Percentiles rank a stretch among this genome's conserved stretches.
These are phyloP conservation scores for Conus ventricosus DNA, from an alignment of 1,140 invertebrate species.

Conservation along the genomic window DNA sequence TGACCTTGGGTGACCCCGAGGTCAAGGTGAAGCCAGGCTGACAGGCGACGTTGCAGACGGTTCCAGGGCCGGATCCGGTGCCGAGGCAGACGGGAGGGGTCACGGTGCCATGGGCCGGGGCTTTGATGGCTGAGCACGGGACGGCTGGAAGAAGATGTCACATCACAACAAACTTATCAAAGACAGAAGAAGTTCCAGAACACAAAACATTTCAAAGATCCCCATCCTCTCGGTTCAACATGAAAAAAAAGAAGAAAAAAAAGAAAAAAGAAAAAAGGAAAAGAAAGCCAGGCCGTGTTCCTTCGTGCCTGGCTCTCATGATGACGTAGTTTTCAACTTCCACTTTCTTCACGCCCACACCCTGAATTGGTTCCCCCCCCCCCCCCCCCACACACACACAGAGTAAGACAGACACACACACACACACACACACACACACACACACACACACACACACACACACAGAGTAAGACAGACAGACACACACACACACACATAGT, in stretches of 20 bases:
- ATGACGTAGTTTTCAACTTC: background rate
- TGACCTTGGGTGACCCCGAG: slow-evolving; percentile 18
- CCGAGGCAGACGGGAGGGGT: background rate
- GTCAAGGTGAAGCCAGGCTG: slow-evolving; percentile 50
- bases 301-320: background rate
- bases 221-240: too few species aligned
- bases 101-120: background rate
- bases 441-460: background rate
- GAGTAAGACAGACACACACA: slow-evolving; percentile 13
- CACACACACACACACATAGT: too few species aligned
- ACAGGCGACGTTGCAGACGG: slow-evolving; percentile 52
- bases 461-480: too few species aligned
- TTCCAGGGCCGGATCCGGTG: slow-evolving; percentile 28
- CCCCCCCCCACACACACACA: background rate
- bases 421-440: slow-evolving; percentile 3
- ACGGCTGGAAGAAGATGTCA: background rate
- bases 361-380: background rate
- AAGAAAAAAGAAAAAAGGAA: too few species aligned
- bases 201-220: too few species aligned
- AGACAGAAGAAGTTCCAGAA: too few species aligned
- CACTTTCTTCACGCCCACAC: too few species aligned
- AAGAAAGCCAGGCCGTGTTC: too few species aligned
- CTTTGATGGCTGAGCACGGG: background rate
- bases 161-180: too few species aligned
- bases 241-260: too few species aligned